Base-by-base conservation (phyloP, 2,113 vertebrate genomes). In the Sorex araneus region DNA sequence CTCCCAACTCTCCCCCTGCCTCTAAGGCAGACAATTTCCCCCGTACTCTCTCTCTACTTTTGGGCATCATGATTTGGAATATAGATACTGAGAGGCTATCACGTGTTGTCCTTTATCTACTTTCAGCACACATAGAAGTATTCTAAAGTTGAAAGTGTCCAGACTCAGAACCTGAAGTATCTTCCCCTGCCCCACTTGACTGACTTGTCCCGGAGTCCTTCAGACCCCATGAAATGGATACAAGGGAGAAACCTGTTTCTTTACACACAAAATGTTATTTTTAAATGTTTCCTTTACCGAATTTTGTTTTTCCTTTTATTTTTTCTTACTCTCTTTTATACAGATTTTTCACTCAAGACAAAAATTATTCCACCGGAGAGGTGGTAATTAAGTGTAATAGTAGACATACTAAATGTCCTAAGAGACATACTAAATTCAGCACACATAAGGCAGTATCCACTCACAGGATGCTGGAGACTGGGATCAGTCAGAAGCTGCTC, bases 351-450 rank as follows among this genome's bases (percentile, higher is more conserved):
- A 89, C 93, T 91, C 77, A 80, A 96, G 9, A 80, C 92, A 78
- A 93, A 95, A 95, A 91, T 96, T 73, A 96, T 94, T 90, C 87
- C 81, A 75, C 84, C 69, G 25, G 86, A 92, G 80, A 96, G 73
- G 77, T 94, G 47, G 34, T 93, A 67, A 94, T 96, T 96, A 92
- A 92, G 94, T 96, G 89, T 87, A 57, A 70, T 93, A 94, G 95
- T 92, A 95, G 86, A 64, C 90, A 75, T 91, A 94, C 90, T 87
- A 93, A 76, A 89, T 94, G 92, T 95, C 90, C n/a, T n/a, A n/a
- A n/a, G n/a, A 95, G 86, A 64, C 90, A 75, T 91, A 94, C 90
- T 87, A 93, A 76, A 97, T 40, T 85, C 50, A 8, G 6, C 63
- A 8, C 23, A 8, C 87, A 69, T 36, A 76, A 57, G 87, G 83